A percentile compares a stretch with the other conserved stretches of the same genome.
These are phyloP conservation scores for Acronicta psi DNA, from an alignment of 2,888 invertebrate species.

Conservation along the genomic window DNA sequence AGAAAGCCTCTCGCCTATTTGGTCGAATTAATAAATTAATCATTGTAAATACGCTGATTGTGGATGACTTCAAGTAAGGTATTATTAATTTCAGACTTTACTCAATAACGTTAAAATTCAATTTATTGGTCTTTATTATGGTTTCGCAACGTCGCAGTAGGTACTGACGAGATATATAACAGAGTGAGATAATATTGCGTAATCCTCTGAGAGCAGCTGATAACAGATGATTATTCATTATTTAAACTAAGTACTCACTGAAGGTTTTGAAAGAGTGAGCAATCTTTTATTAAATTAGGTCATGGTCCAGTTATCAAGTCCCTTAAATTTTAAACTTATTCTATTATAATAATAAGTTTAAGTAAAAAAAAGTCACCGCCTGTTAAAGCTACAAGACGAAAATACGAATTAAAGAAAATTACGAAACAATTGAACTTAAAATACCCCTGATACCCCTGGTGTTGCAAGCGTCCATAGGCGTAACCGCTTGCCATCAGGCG, in stretches of 20 bases:
- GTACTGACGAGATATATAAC: slow-evolving; percentile 15
- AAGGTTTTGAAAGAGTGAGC: slow-evolving; percentile 28
- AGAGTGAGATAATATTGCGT: slow-evolving; percentile 43
- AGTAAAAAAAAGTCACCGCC: not conserved
- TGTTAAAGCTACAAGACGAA: not conserved
- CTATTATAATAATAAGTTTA: too few species aligned
- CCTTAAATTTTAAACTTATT: not conserved
- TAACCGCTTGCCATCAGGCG: too few species aligned
- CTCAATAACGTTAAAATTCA: too few species aligned
- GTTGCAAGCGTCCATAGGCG: too few species aligned
- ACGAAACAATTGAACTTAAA: too few species aligned
- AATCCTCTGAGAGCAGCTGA: slow-evolving; percentile 36
- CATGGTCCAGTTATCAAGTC: slow-evolving; percentile 8
- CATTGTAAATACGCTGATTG: too few species aligned
- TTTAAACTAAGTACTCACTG: slow-evolving; percentile 10
- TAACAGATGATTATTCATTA: slow-evolving; percentile 43
- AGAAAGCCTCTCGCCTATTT: too few species aligned
- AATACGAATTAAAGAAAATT: not conserved
- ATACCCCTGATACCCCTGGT: too few species aligned
- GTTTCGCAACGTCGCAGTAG: slow-evolving; percentile 5
- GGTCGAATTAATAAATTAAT: too few species aligned
- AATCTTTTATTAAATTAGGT: slow-evolving; percentile 23
- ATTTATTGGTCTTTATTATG: too few species aligned
- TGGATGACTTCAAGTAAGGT: too few species aligned
- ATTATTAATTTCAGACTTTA: too few species aligned